phyloP scores from a whole-genome alignment of 2,797 vertebrate genomes.

The Centroberyx gerrardi region DNA sequence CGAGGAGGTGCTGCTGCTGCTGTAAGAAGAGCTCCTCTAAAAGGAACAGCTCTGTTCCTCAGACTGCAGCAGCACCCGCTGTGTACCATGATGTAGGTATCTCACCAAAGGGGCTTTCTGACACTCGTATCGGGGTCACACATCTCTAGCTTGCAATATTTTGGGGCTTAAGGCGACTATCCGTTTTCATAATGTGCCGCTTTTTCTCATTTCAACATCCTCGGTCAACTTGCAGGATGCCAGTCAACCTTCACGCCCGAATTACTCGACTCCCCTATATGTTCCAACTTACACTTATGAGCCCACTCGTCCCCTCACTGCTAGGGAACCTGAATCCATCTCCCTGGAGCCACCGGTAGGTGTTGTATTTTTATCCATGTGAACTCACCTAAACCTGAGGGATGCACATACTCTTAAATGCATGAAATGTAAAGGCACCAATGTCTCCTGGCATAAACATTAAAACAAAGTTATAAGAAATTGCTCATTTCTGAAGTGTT shows the following conservation, averaged over 20 bases:
- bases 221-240: constrained; percentile 31
- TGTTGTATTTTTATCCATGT: background rate
- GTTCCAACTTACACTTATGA: constrained; percentile 9
- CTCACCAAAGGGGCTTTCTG: background rate
- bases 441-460: background rate
- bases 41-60: constrained; percentile 11
- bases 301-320: background rate
- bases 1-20: constrained; percentile 55
- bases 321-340: background rate
- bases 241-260: constrained; percentile 1
- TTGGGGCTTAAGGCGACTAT: no score
- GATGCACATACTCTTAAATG: constrained; percentile 18
- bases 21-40: constrained; percentile 51
- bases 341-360: constrained; percentile 25
- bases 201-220: background rate
- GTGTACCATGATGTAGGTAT: constrained; percentile 52
- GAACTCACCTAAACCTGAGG: constrained; percentile 24
- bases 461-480: background rate
- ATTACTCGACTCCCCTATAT: constrained; percentile 11
- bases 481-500: background rate
- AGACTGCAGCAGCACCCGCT: constrained; percentile 9
- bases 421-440: background rate
- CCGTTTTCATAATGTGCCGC: no score
- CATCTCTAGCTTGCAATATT: background rate
- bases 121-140: background rate